Base-by-base conservation (phyloP, 2,797 vertebrate species). In the Peromyscus attwateri region DNA sequence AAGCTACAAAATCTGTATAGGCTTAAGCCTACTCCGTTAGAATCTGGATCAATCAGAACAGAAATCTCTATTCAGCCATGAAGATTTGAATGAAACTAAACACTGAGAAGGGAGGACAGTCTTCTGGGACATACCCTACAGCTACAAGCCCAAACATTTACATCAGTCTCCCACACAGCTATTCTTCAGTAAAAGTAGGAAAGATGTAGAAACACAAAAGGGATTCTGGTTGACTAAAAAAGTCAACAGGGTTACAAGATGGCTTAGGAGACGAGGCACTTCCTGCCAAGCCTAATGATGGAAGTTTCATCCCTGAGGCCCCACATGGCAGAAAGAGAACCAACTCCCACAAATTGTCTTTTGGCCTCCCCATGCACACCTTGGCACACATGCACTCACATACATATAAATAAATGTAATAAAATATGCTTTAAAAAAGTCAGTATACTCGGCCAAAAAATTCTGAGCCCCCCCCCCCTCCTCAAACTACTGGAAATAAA, bases 1-100 rank as follows among this genome's bases (percentile, higher is more conserved):
- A 80, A 87, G 25, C n/a, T 37, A 64, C 21, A 88, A 96, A 93
- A 81, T 81, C 71, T 95, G 71, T 73, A 91, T 1, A 55, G 62
- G 37, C 60, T 71, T 81, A 62, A 73, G 11, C 14, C 34, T 71
- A 52, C 31, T 60, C 19, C 34, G 43, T 90, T 6, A 77, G 29
- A 73, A 83, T 89, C 34, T 82, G 34, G 70, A 71, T 37, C 16
- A 71, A 37, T 37, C 8, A 71, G 70, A 37, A 71, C 3, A 37
- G 17, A 71, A 71, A 71, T 21, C 70, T 71, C 12, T 68, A 84
- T 14, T 90, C 23, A 57, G 70, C 10, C 76, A 23, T 46, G n/a
- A 37, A 66, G 34, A 91, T 46, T 14, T 60, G 17, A 68, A 90
- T 10, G 4, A 68, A 89, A 88, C 25, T 55, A 88, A 94, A 71